These are phyloP conservation scores for Australoheros facetus DNA, from an alignment of 2,797 vertebrate genomes.

Conservation along the genomic window DNA sequence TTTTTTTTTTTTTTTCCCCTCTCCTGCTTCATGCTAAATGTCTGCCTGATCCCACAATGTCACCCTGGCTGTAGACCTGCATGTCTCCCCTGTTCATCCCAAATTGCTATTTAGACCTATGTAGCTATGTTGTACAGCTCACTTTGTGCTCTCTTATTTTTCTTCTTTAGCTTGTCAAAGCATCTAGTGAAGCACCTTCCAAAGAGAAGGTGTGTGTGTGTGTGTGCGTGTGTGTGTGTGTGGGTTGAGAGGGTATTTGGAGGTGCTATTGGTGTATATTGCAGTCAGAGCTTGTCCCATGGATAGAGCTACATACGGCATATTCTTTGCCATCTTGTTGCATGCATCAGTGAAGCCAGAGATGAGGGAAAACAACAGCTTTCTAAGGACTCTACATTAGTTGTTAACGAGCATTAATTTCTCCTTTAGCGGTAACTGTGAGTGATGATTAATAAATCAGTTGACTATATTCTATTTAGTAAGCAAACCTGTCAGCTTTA, in stretches of 20 bases:
- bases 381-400: constrained; percentile 38
- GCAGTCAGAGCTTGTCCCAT: constrained; percentile 60
- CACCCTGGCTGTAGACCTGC: constrained; percentile 74
- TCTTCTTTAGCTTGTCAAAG: constrained; percentile 70
- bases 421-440: constrained; percentile 27
- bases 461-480: constrained; percentile 36
- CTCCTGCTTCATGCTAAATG: constrained; percentile 70
- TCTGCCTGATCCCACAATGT: constrained; percentile 75
- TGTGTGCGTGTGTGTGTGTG: neutral
- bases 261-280: constrained; percentile 48
- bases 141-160: constrained; percentile 65
- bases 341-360: constrained; percentile 50
- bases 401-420: constrained; percentile 40
- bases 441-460: constrained; percentile 36
- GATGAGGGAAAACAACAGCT: constrained; percentile 42
- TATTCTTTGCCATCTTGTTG: constrained; percentile 58
- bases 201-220: constrained; percentile 1
- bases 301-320: constrained; percentile 56
- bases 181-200: constrained; percentile 71
- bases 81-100: constrained; percentile 67
- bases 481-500: constrained; percentile 37
- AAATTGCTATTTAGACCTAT: constrained; percentile 56
- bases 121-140: constrained; percentile 73
- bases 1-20: neutral
- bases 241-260: constrained; percentile 57